phyloP scores from a whole-genome alignment of 2,797 vertebrate species.

The Danio choprae region DNA sequence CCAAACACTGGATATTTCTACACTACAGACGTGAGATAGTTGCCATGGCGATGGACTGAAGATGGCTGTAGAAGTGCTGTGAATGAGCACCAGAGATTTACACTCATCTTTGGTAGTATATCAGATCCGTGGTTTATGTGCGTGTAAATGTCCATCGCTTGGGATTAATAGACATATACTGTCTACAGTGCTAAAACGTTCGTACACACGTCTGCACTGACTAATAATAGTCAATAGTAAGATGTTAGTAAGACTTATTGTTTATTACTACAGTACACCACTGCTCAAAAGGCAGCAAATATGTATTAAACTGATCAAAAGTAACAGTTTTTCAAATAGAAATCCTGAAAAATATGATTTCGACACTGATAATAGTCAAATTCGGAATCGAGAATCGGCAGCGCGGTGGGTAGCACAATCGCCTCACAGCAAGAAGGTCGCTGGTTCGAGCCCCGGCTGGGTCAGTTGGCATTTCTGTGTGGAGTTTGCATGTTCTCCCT shows the following conservation, averaged over 20 bases:
- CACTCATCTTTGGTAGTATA: not conserved
- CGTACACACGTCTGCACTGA: not conserved
- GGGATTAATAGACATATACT: not conserved
- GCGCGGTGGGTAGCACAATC: too few relatives aligned
- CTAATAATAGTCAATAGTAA: not conserved
- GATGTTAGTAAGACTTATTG: not conserved
- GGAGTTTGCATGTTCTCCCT: too few relatives aligned
- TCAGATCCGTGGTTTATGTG: not conserved
- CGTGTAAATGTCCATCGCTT: not conserved
- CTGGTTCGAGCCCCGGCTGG: too few relatives aligned
- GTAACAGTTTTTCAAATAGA: too few relatives aligned
- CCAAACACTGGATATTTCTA: not conserved
- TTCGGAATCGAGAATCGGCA: too few relatives aligned
- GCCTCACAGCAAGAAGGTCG: too few relatives aligned
- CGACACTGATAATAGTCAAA: too few relatives aligned
- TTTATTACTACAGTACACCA: not conserved
- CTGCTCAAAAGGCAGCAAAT: not conserved
- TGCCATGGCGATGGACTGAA: conserved; percentile 10
- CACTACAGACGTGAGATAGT: conserved; percentile 17
- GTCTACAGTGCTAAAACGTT: not conserved
- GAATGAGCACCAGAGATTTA: conserved; percentile 24
- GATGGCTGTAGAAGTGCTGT: not conserved
- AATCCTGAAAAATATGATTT: not conserved
- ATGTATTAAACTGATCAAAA: not conserved
- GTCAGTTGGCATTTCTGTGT: too few relatives aligned